Evolutionary conservation across 2,113 vertebrate genomes (phyloP).

Genomic region (Dascyllus trimaculatus): DNA sequence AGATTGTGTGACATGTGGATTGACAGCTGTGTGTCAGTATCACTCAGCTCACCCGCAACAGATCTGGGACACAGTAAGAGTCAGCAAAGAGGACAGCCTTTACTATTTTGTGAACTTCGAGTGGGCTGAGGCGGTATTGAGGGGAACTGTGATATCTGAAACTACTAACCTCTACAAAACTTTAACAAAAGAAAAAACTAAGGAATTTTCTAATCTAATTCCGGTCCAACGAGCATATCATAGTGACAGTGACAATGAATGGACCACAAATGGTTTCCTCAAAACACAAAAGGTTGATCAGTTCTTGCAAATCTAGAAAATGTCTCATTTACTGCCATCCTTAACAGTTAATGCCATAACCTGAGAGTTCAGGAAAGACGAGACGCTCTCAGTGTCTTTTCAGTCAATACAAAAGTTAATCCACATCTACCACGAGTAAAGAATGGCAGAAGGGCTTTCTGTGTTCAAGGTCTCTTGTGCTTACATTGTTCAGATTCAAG

Average conservation of each 20-base stretch:
- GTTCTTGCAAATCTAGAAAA: conserved; percentile 1
- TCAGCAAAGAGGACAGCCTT: not conserved
- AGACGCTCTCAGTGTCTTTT: not conserved
- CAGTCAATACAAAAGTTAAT: not conserved
- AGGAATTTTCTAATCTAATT: too few species aligned
- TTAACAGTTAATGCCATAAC: not conserved
- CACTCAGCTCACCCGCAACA: not conserved
- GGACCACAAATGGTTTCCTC: not conserved
- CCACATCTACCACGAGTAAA: not conserved
- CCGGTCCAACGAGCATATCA: too few species aligned
- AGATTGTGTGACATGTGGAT: not conserved
- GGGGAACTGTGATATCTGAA: not conserved
- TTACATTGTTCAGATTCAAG: conserved; percentile 29
- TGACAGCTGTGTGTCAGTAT: conserved; percentile 7
- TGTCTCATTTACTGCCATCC: conserved; percentile 3
- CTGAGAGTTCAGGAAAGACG: not conserved
- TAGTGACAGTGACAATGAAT: not conserved
- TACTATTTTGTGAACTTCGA: not conserved
- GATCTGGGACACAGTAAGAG: not conserved
- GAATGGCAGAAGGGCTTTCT: conserved; percentile 5
- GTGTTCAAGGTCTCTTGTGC: conserved; percentile 52
- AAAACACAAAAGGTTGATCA: not conserved
- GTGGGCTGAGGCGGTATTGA: not conserved
- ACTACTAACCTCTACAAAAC: not conserved
- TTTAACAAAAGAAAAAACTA: not conserved